Percentiles rank a stretch among this genome's conserved stretches.
Evolutionary conservation across 2,888 invertebrate genomes (phyloP).

Genomic region (Protonemura montana): DNA sequence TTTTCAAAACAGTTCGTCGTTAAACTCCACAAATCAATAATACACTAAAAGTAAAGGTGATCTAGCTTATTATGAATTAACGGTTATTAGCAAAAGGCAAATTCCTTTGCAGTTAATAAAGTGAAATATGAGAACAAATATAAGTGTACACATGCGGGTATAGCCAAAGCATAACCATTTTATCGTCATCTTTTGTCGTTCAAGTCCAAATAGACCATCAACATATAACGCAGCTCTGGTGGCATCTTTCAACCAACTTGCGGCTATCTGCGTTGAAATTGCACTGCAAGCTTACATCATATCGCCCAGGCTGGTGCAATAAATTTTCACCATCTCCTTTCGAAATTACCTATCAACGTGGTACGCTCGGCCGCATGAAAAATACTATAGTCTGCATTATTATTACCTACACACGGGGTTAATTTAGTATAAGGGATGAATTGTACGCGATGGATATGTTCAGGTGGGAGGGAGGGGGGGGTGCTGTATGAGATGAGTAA

Average conservation of each 20-base stretch:
- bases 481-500: background rate
- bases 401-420: constrained; percentile 33
- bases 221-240: background rate
- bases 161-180: background rate
- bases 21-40: no score
- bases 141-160: no score
- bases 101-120: no score
- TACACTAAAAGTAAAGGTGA: no score
- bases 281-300: background rate
- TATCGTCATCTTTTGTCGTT: background rate
- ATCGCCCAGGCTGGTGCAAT: background rate
- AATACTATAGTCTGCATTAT: constrained; percentile 14
- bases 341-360: background rate
- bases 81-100: no score
- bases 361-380: background rate
- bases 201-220: background rate
- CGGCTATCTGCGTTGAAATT: background rate
- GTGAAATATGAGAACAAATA: no score
- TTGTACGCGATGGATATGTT: constrained; percentile 29
- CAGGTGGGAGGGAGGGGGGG: background rate
- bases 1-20: no score
- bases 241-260: background rate
- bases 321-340: background rate
- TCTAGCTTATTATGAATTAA: no score
- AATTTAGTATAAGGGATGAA: constrained; percentile 40